Conservation (phyloP, 2,113 vertebrate genomes). For the Accipiter virgatus region DNA sequence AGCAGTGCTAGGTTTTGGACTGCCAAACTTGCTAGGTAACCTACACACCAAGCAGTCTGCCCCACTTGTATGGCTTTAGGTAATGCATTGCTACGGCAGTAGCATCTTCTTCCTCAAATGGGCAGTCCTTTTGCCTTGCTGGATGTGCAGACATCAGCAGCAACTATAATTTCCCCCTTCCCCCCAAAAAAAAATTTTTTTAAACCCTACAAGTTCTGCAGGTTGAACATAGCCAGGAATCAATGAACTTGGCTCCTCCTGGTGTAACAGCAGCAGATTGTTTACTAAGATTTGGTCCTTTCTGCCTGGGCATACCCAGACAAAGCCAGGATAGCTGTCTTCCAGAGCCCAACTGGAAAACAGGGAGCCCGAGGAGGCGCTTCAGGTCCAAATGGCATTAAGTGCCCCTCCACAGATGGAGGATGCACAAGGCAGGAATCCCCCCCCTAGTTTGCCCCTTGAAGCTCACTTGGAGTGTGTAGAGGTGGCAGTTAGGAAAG, state of each 20-base stretch:
- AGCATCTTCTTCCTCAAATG: not conserved
- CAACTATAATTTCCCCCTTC: not conserved
- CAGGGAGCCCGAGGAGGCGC: not conserved
- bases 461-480: not conserved
- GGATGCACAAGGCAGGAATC: not conserved
- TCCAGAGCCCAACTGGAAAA: not conserved
- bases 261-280: not conserved
- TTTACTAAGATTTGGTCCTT: not conserved
- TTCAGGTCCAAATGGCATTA: fast-evolving
- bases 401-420: not conserved
- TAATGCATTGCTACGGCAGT: not conserved
- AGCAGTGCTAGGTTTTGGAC: not conserved
- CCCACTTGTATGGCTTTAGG: not conserved
- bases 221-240: not conserved
- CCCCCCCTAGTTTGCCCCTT: not conserved
- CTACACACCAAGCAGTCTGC: not conserved
- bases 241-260: not conserved
- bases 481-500: not conserved
- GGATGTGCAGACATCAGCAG: not conserved
- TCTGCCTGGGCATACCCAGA: not conserved
- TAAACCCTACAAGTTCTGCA: not conserved
- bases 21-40: not conserved
- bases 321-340: not conserved
- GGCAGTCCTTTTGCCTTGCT: not conserved
- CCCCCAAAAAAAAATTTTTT: not conserved